Evolutionary conservation across 1,140 invertebrate genomes (phyloP), one percentile per base, ranked within the genome.

Genomic region (Chironomus tepperi): DNA sequence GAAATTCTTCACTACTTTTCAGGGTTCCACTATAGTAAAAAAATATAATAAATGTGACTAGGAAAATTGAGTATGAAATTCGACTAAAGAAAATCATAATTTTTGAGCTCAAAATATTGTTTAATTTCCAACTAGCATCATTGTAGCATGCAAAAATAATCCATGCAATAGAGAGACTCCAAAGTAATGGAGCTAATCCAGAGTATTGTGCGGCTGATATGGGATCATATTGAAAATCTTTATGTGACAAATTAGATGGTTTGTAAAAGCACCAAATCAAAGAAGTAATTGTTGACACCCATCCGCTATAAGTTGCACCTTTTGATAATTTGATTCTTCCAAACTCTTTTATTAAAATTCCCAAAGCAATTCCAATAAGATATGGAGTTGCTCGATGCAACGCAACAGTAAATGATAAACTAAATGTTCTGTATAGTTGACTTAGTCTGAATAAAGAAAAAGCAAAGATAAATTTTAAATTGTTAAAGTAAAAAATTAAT

Each of bases 361-460:
- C 89, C 24, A 89, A 82, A 0, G 84, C 84, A 10, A 90, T 80
- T 34, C 90, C 90, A 74, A 88, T 84, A 10, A 90, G 77, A 77
- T 91, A 90, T 1, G 89, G 85, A 1, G 89, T 89, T 3, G 86
- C 86, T 76, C 90, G 84, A 76, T 89, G 87, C 8, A 89, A 79
- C 2, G 88, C 81, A 65, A 88, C 83, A 10, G 82, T 80, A 76
- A 90, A 90, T 43, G 86, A 87, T 74, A 89, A 79, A 77, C 89
- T 87, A 16, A 88, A 88, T 24, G 87, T 89, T 76, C 87, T 85
- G 76, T 89, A 89, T 75, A 90, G 84, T 77, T 90, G 88, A 79
- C 86, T 88, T 57, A 88, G 79, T 75, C 89, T 90, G 79, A 42
- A 84, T 83, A 73, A 78, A 76, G 24, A 77, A 15, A 72, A 77